Conservation (phyloP, 2,113 vertebrate species). For the Murina feae region DNA sequence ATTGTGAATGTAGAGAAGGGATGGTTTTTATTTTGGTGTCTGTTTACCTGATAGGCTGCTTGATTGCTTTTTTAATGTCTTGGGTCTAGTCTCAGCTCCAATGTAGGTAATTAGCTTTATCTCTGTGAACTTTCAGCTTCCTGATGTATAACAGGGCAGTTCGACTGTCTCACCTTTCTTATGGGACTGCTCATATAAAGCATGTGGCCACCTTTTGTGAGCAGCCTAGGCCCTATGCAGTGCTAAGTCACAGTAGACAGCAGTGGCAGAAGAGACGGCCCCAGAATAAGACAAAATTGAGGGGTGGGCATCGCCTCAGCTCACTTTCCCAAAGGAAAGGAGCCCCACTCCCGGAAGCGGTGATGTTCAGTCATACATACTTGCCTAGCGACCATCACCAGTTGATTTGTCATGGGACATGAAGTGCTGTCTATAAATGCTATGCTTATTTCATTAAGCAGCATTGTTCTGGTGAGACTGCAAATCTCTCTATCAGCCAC, state of each 20-base stretch:
- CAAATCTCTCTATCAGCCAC: neutral
- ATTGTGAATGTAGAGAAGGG: neutral
- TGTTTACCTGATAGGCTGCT: neutral
- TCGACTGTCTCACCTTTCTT: neutral
- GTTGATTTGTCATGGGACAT: neutral
- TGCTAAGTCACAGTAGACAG: neutral
- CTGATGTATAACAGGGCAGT: neutral
- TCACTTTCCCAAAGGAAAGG: neutral
- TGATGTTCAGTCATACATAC: too few species aligned
- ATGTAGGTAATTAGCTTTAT: neutral
- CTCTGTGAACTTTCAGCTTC: neutral
- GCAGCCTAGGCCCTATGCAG: neutral
- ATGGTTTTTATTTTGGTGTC: neutral
- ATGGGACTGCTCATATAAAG: neutral
- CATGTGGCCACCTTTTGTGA: neutral
- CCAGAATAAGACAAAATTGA: neutral
- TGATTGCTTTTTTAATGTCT: neutral
- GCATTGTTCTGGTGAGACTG: neutral
- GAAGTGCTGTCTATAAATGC: neutral
- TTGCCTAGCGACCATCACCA: neutral
- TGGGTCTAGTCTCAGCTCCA: neutral
- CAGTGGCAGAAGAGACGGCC: neutral
- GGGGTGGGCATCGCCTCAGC: neutral
- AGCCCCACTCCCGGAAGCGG: neutral
- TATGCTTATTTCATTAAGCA: constrained; percentile 15